Base-by-base conservation (phyloP, 2,113 vertebrate species). In the Clarias gariepinus region DNA sequence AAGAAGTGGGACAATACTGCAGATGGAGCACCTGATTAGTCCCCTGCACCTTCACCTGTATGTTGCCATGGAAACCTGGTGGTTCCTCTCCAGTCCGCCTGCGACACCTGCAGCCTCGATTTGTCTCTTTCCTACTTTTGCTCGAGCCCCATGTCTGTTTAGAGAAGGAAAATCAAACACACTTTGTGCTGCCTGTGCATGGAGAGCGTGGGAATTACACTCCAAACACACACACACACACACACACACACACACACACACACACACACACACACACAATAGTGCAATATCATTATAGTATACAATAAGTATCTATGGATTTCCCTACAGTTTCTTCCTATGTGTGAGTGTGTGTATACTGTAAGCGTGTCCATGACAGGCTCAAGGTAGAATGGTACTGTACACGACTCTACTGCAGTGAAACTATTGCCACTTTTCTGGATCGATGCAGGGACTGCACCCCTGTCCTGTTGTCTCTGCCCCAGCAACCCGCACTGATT, bases 1-100 rank as follows among this genome's bases (percentile, higher is more conserved):
- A 77, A 30, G 52, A 15, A 83, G 64, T 28, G 76, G 76, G 68
- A 91, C 69, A 82, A 82, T 73, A 84, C 15, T 86, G 84, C 89
- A 91, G 87, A 92, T 89, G 10, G 79, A 92, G 89, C 87, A 89
- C 89, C 28, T 86, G 90, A 92, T 91, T 86, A 90, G 58, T 90
- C 89, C 86, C 88, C 86, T 81, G 85, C 92, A 90, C 89, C 91
- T 94, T 92, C 92, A 94, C 95, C 93, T 95, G 93, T 91, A 85
- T 87, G 93, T 95, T 95, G 92, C 95, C 94, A 95, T 95, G 93
- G 95, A 93, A 94, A 95, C 94, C 90, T 36, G 92, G 93, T n/a
- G 94, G 91, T 94, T 94, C 93, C 93, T 94, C 92, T 91, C 69
- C 18, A 3, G 47, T 92, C 90, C 90, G 91, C 93, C 92, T 93